Percentiles rank a stretch among this genome's conserved stretches.
phyloP scores from a whole-genome alignment of 1,140 invertebrate genomes.

The Panagrolaimus sp. region DNA sequence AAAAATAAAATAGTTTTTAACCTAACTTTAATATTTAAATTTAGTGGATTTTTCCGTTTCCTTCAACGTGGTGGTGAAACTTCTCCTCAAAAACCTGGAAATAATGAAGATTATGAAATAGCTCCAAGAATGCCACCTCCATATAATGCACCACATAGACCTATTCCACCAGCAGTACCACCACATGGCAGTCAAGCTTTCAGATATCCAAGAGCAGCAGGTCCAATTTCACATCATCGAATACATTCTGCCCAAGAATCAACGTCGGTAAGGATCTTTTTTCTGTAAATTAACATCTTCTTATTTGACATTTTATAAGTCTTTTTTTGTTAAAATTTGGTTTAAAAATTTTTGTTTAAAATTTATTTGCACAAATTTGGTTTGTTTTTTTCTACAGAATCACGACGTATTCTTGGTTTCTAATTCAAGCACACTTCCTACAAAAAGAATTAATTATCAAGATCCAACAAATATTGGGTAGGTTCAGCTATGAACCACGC shows the following conservation, averaged over 20 bases:
- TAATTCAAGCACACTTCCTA: no score
- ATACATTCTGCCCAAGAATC: neutral
- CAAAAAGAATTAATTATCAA: no score
- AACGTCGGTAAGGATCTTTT: neutral
- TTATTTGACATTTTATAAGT: neutral
- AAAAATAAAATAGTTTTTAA: neutral
- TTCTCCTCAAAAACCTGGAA: neutral
- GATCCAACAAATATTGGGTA: no score
- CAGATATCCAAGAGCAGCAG: neutral
- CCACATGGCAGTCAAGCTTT: neutral
- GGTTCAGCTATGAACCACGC: no score
- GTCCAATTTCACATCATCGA: neutral
- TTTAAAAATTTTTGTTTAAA: no score
- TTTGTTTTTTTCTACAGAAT: no score
- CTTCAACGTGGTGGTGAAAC: neutral
- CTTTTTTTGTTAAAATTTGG: neutral
- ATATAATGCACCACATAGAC: neutral
- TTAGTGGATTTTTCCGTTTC: slow-evolving; percentile 1
- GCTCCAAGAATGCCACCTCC: neutral
- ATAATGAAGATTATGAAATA: neutral
- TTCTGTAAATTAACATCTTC: neutral
- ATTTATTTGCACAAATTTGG: no score
- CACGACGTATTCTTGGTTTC: no score
- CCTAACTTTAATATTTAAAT: neutral
- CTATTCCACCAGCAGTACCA: neutral